A percentile compares a stretch with the other conserved stretches of the same genome.
Conservation (phyloP, 2,797 vertebrate species). For the Gambelia wislizenii region DNA sequence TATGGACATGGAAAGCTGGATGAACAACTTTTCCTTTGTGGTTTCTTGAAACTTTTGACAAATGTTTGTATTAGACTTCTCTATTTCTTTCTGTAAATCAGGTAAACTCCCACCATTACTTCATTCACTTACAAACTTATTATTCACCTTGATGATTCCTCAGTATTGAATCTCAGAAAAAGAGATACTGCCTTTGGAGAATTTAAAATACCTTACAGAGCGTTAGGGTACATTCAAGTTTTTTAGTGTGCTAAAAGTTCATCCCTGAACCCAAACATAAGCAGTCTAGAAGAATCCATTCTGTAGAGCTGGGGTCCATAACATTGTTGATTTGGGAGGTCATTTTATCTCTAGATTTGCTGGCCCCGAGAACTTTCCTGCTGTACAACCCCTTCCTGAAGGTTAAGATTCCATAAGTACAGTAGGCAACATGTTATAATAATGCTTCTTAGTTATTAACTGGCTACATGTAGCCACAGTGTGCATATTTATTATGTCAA, state of each 20-base stretch:
- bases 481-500: background rate
- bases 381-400: background rate
- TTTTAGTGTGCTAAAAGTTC: background rate
- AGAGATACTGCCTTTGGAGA: background rate
- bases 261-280: background rate
- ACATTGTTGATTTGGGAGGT: background rate
- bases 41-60: conserved; percentile 67
- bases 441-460: background rate
- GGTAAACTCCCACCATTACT: conserved; percentile 52
- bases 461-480: background rate
- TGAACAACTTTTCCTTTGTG: conserved; percentile 60
- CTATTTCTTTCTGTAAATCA: conserved; percentile 65
- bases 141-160: conserved; percentile 53
- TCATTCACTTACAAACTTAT: conserved; percentile 56
- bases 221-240: background rate
- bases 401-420: background rate
- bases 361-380: background rate
- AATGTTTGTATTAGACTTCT: conserved; percentile 66
- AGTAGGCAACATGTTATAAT: background rate
- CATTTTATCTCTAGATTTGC: background rate
- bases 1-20: conserved; percentile 63
- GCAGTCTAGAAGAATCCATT: conserved; percentile 3
- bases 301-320: conserved; percentile 7
- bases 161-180: conserved; percentile 45
- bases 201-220: background rate